Evolutionary conservation across 2,888 invertebrate species (phyloP), one percentile per base, ranked within the genome.

Genomic region (Flabesymbios commensalis): DNA sequence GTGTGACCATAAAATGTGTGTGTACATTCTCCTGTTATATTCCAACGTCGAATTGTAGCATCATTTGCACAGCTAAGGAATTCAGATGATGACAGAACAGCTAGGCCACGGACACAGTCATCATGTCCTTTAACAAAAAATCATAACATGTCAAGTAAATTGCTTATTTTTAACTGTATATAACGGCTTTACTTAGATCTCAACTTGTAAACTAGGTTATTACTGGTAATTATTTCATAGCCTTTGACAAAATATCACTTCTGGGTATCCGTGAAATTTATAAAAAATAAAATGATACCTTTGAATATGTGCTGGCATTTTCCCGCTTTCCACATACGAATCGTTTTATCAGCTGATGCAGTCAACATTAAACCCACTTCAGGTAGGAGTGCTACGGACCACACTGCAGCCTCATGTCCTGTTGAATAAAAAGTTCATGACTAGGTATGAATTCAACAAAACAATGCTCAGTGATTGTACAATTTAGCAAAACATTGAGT

Each of bases 21-120:
- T 3, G 76, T 57, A 61, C 91, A 91, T 72, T 90, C 88, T 28
- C 94, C 94, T 52, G 87, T 87, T 2, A 89, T 87, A 57, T 83
- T 84, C 98, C 98, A 99, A 56, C 89, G 86, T 69, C 90, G 88
- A 47, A 98, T 87, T 0, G 90, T 87, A 0, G 93, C 91, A 85
- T 99, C 98, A 83, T 99, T 99, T 29, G 93, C 89, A 77, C 92
- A 93, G 49, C 95, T 94, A 1, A 96, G 83, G 81, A 99, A 92
- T 45, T 89, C 87, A 14, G 67, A 63, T 10, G 68, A 67, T 57
- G 87, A 88, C 7, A 93, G 84, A 1, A 89, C 87, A 0, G 88
- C 87, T 32, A 98, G 78, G 28, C 88, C 90, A 77, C 98, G 86
- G 0, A 98, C 93, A 84, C 95, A 95, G 78, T 98, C 98, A 1